Conservation (phyloP, 2,888 invertebrate genomes). For the Volucella zonaria region DNA sequence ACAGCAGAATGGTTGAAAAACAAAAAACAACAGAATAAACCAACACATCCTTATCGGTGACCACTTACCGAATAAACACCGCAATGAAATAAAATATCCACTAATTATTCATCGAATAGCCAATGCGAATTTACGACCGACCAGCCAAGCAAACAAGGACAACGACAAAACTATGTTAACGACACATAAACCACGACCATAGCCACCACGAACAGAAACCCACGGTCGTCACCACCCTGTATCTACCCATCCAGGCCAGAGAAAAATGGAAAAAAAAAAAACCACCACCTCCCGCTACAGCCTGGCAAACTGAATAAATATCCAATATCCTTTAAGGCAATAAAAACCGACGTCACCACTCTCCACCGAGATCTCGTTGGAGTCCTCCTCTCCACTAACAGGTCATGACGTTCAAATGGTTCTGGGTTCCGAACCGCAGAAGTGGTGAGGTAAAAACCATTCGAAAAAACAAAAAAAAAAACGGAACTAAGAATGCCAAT, state of each 20-base stretch:
- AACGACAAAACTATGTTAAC: constrained; percentile 58
- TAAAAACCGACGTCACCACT: constrained; percentile 53
- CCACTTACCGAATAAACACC: constrained; percentile 46
- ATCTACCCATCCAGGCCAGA: background rate
- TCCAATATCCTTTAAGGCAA: constrained; percentile 62
- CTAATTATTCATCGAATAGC: constrained; percentile 62
- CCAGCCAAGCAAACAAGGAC: constrained; percentile 49
- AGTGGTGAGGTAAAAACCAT: constrained; percentile 58
- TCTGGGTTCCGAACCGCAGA: constrained; percentile 25
- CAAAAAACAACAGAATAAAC: background rate
- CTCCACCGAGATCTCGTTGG: constrained; percentile 14
- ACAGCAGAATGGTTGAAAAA: no score
- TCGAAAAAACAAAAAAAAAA: constrained; percentile 21
- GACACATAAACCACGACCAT: constrained; percentile 52
- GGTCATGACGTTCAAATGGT: background rate
- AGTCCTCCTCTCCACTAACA: constrained; percentile 25
- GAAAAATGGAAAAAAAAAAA: constrained; percentile 8
- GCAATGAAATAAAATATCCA: constrained; percentile 55
- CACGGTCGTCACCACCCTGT: constrained; percentile 37
- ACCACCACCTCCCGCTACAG: constrained; percentile 15
- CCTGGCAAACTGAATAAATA: constrained; percentile 56
- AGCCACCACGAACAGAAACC: constrained; percentile 28
- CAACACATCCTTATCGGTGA: background rate
- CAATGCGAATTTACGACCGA: constrained; percentile 56
- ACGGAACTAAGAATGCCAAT: constrained; percentile 64